Evolutionary conservation across 2,888 invertebrate genomes (phyloP), one percentile per base, ranked within the genome.

Genomic region (Diachrysia chrysitis): DNA sequence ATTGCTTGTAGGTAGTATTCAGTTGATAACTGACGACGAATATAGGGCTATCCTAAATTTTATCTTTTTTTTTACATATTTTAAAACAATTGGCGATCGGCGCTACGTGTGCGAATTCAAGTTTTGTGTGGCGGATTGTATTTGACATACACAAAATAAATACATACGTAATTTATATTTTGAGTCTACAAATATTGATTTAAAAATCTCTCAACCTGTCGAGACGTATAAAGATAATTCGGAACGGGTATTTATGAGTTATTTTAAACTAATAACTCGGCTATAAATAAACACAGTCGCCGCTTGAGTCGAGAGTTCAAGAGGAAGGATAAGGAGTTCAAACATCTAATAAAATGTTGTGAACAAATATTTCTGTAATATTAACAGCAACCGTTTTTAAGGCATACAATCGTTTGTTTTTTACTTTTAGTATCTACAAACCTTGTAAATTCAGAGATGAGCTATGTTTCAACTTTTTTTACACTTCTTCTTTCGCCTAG

Each of bases 221-320:
- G 42, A 6, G 16, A n/a, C n/a, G 42, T 42, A 42, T 42, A n/a
- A 42, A 42, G 42, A 42, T 0, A 42, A n/a, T 16, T 0, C n/a
- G 5, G 6, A n/a, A 42, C 42, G 7, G 4, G 1, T 42, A 42
- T 42, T 42, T 42, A n/a, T 42, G 14, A 42, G 42, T 42, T 42
- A 42, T 42, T 42, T 42, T 42, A 5, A 42, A 42, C 42, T 42
- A 42, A 42, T 42, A 42, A 7, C 42, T 42, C 42, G n/a, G 42
- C 42, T 42, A 42, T 42, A 42, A 42, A 42, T 42, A 32, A 32
- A 42, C 37, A 5, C 42, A 42, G 42, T 37, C 37, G 37, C 14
- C 42, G 42, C 42, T 42, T n/a, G 42, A 42, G n/a, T n/a, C 42
- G 42, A 42, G 42, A 42, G 42, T 42, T 42, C 42, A 42, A 42